Base-by-base conservation (phyloP, 2,888 invertebrate species). In the Beris chalybata region DNA sequence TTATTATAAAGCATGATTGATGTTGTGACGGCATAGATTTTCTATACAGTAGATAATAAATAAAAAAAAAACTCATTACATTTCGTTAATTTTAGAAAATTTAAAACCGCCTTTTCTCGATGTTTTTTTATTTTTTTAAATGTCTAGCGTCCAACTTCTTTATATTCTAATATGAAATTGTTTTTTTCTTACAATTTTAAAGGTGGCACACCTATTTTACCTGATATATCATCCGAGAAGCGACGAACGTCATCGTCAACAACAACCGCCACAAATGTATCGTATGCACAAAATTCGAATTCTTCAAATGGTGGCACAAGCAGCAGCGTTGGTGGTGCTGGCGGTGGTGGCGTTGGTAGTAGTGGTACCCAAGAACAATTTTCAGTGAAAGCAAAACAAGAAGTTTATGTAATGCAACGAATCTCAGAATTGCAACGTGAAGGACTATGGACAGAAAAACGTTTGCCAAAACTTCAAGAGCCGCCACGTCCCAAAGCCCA, bases 331-430 rank as follows among this genome's bases (percentile, higher is more conserved):
- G 66, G 70, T n/a, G 64, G 59, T 66, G 22, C 13, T 64, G 54
- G 47, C 32, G 48, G 38, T 55, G 53, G 61, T 22, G 66, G 68
- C 47, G 47, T 69, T 53, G 47, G 48, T 22, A 54, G 63, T 11
- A 58, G 45, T 50, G 22, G 31, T 45, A 56, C 52, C 12, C 89
- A 89, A 75, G 90, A 91, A 78, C 88, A 91, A 79, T 91, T 92
- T 74, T 91, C 91, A 29, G 91, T 92, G 76, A 89, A 91, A 77
- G 92, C 92, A 12, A 92, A 92, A 80, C 92, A 92, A 83, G 89
- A 98, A 84, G 97, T 97, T 43, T 90, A 92, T 80, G 95, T 97
- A 70, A 90, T 97, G 85, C 91, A 93, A 76, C 86, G 96, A 78
- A 92, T 97, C 76, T 86, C 89, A 31, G 96, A 96, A 82, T 83